These are phyloP conservation scores for Drosophila cardini DNA, from an alignment of 1,140 invertebrate species.

Conservation along the genomic window DNA sequence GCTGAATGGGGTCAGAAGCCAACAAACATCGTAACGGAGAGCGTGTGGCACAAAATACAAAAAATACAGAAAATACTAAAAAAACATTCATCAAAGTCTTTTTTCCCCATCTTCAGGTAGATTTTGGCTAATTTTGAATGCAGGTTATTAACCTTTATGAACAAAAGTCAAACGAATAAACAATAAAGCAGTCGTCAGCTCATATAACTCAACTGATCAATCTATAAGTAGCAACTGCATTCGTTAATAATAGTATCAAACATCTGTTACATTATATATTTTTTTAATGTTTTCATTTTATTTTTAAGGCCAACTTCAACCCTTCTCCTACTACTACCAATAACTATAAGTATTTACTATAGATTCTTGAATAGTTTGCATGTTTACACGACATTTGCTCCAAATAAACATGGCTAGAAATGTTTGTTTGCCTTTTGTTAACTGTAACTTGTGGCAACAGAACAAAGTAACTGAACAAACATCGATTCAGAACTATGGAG, in stretches of 20 bases:
- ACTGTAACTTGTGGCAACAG: conserved; percentile 42
- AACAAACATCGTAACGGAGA: conserved; percentile 48
- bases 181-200: conserved; percentile 25
- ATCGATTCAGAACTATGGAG: not conserved
- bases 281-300: no score
- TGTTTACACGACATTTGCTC: conserved; percentile 32
- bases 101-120: conserved; percentile 36
- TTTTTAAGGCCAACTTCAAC: conserved; percentile 14
- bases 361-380: conserved; percentile 3
- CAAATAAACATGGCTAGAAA: conserved; percentile 26
- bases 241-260: not conserved
- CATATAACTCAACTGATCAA: conserved; percentile 16
- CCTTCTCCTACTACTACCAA: no score
- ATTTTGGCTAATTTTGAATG: conserved; percentile 13
- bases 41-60: conserved; percentile 24
- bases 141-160: conserved; percentile 37
- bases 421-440: conserved; percentile 25
- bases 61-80: conserved; percentile 12
- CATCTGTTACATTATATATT: conserved; percentile 16
- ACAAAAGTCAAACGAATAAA: conserved; percentile 17
- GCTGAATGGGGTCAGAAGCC: conserved; percentile 55
- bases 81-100: conserved; percentile 36
- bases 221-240: conserved; percentile 24
- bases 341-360: not conserved
- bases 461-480: conserved; percentile 5